Percentiles rank a stretch among this genome's conserved stretches.
Conservation (phyloP, 2,113 vertebrate genomes). For the Cryptotis parvus region DNA sequence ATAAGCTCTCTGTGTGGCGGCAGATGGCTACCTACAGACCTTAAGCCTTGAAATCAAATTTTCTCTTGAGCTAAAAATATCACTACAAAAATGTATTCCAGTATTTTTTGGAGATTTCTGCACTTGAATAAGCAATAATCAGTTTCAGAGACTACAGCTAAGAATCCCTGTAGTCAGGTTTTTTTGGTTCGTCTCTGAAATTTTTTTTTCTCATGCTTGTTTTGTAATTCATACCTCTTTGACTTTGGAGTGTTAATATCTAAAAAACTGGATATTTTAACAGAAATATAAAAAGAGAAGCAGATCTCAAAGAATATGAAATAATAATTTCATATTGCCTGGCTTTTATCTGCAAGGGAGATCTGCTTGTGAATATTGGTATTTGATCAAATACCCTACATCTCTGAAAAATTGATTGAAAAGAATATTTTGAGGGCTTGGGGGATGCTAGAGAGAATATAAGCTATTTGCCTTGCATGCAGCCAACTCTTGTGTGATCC, state of each 20-base stretch:
- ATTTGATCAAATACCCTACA: slow-evolving; percentile 7
- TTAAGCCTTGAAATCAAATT: slow-evolving; percentile 42
- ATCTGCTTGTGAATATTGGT: slow-evolving; percentile 21
- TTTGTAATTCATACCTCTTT: background rate
- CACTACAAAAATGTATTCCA: background rate
- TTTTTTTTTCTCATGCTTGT: background rate
- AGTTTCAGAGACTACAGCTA: slow-evolving; percentile 10
- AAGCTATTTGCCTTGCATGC: too few species aligned
- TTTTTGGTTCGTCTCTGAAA: background rate
- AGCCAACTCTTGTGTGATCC: too few species aligned
- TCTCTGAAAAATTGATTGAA: slow-evolving; percentile 28
- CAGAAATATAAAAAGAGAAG: background rate
- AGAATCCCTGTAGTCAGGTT: background rate
- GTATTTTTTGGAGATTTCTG: slow-evolving; percentile 1
- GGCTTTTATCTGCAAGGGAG: background rate
- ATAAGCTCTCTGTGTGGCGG: slow-evolving; percentile 1
- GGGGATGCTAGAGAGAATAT: too few species aligned
- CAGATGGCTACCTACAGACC: background rate
- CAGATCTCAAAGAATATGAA: background rate
- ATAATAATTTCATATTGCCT: too few species aligned
- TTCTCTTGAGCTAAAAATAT: slow-evolving; percentile 50
- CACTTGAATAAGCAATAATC: slow-evolving; percentile 4
- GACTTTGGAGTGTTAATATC: slow-evolving; percentile 26
- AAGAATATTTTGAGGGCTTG: background rate
- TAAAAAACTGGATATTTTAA: slow-evolving; percentile 37